Conservation (phyloP, 2,888 invertebrate genomes). For the Caenorhabditis doughertyi region DNA sequence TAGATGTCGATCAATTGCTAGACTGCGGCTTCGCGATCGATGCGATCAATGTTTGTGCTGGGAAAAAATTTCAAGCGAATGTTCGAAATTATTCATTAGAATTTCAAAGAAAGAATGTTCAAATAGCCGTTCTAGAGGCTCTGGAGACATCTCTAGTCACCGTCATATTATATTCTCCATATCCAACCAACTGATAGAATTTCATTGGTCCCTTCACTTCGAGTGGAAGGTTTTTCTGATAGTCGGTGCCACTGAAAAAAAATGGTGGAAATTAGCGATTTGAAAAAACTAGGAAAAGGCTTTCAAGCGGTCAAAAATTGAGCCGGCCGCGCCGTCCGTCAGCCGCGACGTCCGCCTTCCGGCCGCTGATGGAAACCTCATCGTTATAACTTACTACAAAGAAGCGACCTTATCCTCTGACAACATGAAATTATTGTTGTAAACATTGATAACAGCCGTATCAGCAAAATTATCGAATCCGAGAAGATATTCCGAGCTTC, state of each 20-base stretch:
- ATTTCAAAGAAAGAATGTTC: too few relatives aligned
- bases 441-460: slow-evolving; percentile 7
- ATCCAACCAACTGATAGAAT: background rate
- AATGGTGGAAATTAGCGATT: too few relatives aligned
- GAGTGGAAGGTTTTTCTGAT: background rate
- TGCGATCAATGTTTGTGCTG: too few relatives aligned
- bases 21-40: too few relatives aligned
- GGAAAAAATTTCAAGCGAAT: too few relatives aligned
- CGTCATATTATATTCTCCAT: background rate
- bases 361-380: too few relatives aligned
- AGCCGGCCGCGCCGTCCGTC: too few relatives aligned
- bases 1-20: too few relatives aligned
- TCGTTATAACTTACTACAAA: slow-evolving; percentile 26
- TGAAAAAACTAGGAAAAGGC: too few relatives aligned
- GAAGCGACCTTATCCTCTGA: slow-evolving; percentile 13
- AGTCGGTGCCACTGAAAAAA: background rate
- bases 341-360: too few relatives aligned
- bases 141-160: background rate
- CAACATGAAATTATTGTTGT: slow-evolving; percentile 22
- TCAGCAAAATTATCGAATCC: slow-evolving; percentile 14
- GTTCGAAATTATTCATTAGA: too few relatives aligned
- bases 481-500: slow-evolving; percentile 16
- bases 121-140: background rate
- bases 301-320: too few relatives aligned
- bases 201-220: background rate